These are phyloP conservation scores for Hymenopus coronatus DNA, from an alignment of 2,888 invertebrate species.

Conservation along the genomic window DNA sequence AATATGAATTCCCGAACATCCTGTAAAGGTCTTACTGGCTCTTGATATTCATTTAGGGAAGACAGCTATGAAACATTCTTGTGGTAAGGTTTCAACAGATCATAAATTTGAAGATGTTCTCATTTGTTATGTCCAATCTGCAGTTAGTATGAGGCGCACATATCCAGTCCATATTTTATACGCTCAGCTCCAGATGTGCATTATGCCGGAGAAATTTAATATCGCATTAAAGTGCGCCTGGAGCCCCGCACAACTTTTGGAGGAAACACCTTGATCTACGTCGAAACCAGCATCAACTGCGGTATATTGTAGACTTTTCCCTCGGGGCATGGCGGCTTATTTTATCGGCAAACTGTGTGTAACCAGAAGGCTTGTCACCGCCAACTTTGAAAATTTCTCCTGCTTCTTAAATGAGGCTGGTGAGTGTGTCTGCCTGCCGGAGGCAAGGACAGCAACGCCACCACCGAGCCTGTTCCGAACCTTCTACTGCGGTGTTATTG, in stretches of 20 bases:
- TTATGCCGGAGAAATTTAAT: background rate
- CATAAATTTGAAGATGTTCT: background rate
- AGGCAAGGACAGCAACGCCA: too few species aligned
- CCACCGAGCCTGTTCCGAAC: too few species aligned
- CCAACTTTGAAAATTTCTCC: background rate
- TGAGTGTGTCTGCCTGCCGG: too few species aligned
- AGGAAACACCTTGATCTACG: background rate
- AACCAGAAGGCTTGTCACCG: background rate
- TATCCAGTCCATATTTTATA: background rate
- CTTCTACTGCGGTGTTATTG: too few species aligned
- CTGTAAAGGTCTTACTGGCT: too few species aligned
- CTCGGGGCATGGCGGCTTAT: background rate
- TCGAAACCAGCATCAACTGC: background rate
- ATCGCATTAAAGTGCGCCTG: background rate
- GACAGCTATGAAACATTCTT: background rate
- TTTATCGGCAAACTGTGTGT: background rate
- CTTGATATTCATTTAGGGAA: background rate
- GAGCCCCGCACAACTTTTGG: background rate
- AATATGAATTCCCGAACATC: too few species aligned
- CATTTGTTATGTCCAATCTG: background rate
- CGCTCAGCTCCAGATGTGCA: background rate
- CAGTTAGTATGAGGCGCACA: background rate
- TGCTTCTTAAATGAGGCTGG: background rate
- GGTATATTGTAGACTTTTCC: background rate
- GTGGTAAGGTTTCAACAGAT: background rate